phyloP scores from a whole-genome alignment of 2,797 vertebrate species.

The Ctenopoma kingsleyae region DNA sequence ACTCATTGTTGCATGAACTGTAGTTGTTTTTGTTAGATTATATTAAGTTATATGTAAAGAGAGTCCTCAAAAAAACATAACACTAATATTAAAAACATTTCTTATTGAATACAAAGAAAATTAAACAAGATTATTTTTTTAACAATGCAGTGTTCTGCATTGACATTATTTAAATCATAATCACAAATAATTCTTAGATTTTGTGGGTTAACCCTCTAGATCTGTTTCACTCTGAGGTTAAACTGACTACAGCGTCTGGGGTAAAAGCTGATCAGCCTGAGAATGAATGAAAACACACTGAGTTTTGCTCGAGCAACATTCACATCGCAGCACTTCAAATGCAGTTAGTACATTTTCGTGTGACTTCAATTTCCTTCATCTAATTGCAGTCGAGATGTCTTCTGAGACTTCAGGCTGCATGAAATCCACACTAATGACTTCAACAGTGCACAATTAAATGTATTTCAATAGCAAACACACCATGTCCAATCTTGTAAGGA shows the following conservation, averaged over 20 bases:
- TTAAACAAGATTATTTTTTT: neutral
- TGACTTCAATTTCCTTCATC: slow-evolving; percentile 4
- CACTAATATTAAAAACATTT: neutral
- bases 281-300: slow-evolving; percentile 8
- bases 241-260: neutral
- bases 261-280: neutral
- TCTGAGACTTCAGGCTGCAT: slow-evolving; percentile 8
- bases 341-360: neutral
- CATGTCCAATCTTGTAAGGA: neutral
- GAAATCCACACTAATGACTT: slow-evolving; percentile 25
- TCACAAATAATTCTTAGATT: neutral
- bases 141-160: neutral
- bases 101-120: no score
- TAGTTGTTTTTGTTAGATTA: neutral
- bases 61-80: no score
- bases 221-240: slow-evolving; percentile 3
- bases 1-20: neutral
- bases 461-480: neutral
- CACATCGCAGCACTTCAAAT: slow-evolving; percentile 26
- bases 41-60: no score
- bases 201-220: neutral
- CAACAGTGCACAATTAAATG: neutral
- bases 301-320: neutral
- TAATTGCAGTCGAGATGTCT: slow-evolving; percentile 15
- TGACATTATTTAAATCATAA: no score